Conservation (phyloP, 1,140 invertebrate species). For the Drosophila tsacasi region DNA sequence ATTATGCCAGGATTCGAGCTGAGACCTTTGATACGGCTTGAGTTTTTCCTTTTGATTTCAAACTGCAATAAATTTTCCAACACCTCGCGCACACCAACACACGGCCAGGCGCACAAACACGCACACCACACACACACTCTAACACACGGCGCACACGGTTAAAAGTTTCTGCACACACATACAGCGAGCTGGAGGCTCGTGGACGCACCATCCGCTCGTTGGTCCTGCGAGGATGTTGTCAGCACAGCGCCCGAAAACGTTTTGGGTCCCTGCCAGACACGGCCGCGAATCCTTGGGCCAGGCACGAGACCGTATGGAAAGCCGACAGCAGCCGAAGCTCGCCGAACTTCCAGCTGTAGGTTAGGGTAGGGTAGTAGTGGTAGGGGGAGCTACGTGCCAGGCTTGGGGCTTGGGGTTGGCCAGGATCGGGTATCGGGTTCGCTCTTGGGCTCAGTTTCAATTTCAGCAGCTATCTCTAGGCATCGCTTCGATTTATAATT, state of each 20-base stretch:
- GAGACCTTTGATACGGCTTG: constrained; percentile 16
- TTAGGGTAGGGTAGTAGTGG: background rate
- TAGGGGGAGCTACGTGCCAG: background rate
- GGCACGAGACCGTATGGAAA: constrained; percentile 34
- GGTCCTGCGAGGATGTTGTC: constrained; percentile 81
- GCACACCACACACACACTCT: constrained; percentile 36
- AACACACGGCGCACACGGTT: constrained; percentile 46
- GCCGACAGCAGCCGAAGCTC: constrained; percentile 9
- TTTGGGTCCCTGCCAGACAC: constrained; percentile 59
- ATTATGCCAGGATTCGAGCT: constrained; percentile 18
- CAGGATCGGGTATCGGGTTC: constrained; percentile 36
- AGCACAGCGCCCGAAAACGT: constrained; percentile 82
- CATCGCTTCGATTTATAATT: constrained; percentile 61
- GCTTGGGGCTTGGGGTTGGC: constrained; percentile 18
- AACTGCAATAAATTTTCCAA: constrained; percentile 76
- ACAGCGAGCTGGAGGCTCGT: constrained; percentile 36
- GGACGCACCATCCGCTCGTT: constrained; percentile 78
- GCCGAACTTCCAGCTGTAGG: constrained; percentile 21
- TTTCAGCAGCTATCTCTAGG: constrained; percentile 24
- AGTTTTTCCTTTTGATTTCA: constrained; percentile 59
- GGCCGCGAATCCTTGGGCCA: constrained; percentile 50
- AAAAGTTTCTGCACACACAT: constrained; percentile 58
- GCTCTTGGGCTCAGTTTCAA: constrained; percentile 9
- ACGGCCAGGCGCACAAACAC: constrained; percentile 37
- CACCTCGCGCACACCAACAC: constrained; percentile 53